Conservation (phyloP, 2,113 vertebrate species). For the Puntigrus tetrazona region DNA sequence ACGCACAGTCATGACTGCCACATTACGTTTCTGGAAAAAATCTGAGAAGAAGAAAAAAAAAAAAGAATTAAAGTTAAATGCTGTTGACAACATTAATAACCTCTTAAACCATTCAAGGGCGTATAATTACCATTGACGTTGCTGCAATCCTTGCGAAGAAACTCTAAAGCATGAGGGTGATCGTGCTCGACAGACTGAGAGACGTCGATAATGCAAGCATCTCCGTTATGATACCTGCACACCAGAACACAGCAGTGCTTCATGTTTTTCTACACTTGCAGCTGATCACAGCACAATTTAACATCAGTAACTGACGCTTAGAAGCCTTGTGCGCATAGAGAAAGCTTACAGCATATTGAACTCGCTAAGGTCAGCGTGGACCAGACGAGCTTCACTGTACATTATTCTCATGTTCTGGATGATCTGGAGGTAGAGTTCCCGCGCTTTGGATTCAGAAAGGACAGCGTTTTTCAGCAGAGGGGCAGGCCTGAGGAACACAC, state of each 20-base stretch:
- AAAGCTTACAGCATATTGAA: constrained; percentile 92
- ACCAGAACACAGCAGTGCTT: background rate
- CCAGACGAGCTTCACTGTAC: constrained; percentile 91
- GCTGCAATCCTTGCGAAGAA: constrained; percentile 92
- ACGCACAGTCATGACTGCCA: constrained; percentile 91
- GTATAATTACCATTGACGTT: constrained; percentile 86
- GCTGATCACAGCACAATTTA: background rate
- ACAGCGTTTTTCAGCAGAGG: constrained; percentile 89
- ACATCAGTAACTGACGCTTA: background rate
- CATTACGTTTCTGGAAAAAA: constrained; percentile 84
- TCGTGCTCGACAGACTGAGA: constrained; percentile 96
- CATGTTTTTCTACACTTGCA: background rate
- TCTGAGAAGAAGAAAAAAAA: constrained; percentile 70
- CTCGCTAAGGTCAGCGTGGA: constrained; percentile 97
- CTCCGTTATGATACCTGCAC: constrained; percentile 84
- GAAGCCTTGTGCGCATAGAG: background rate
- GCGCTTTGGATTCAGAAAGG: constrained; percentile 87
- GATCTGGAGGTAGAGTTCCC: constrained; percentile 89
- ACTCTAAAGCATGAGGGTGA: constrained; percentile 93
- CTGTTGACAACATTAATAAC: background rate
- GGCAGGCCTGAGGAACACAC: constrained; percentile 79
- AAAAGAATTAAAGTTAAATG: background rate
- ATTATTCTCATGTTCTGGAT: constrained; percentile 92
- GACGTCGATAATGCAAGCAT: constrained; percentile 89
- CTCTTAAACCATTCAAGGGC: background rate